These are phyloP conservation scores for Odocoileus virginianus DNA, from an alignment of 2,113 vertebrate genomes.

Conservation along the genomic window DNA sequence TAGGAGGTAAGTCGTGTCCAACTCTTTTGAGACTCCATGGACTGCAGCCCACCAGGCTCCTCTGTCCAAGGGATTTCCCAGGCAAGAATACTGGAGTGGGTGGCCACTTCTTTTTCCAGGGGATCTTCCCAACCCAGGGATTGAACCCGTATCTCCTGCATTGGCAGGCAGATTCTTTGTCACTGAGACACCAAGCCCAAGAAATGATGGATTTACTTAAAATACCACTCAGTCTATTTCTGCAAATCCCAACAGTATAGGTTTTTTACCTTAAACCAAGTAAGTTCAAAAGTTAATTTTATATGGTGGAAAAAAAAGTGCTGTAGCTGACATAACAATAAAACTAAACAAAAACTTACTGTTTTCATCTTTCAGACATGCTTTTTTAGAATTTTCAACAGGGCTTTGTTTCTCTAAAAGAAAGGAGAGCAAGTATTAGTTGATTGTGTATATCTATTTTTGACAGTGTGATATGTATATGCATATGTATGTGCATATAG, in stretches of 20 bases:
- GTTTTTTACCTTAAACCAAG: neutral
- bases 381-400: neutral
- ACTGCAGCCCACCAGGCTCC: neutral
- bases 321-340: neutral
- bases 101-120: neutral
- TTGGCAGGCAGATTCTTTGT: neutral
- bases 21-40: neutral
- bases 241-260: neutral
- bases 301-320: neutral
- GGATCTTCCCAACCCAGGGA: neutral
- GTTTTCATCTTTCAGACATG: neutral
- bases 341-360: neutral
- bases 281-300: neutral
- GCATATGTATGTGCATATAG: neutral
- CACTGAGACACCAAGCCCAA: neutral
- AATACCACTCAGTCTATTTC: neutral
- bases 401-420: neutral
- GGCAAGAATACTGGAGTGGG: neutral
- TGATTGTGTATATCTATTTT: neutral
- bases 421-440: neutral
- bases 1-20: accelerated
- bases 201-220: neutral
- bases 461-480: neutral
- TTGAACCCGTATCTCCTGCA: neutral
- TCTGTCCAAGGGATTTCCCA: neutral